Percentiles rank a stretch among this genome's conserved stretches.
Evolutionary conservation across 2,113 vertebrate species (phyloP).

Genomic region (Cathartes aura): DNA sequence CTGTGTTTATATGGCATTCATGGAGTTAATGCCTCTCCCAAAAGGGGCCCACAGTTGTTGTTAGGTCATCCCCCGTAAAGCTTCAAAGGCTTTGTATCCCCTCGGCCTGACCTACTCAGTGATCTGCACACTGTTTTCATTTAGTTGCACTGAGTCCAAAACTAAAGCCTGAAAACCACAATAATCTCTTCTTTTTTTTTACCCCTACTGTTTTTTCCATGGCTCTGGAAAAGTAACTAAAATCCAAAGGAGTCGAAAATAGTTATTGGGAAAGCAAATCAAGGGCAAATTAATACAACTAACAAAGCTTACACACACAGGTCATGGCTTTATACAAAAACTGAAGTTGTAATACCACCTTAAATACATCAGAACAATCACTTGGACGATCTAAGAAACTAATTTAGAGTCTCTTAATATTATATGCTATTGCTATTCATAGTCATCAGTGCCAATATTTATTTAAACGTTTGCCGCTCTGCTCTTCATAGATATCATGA

Average conservation of each 20-base stretch:
- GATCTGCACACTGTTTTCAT: constrained; percentile 80
- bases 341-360: neutral
- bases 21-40: constrained; percentile 75
- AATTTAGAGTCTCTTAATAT: neutral
- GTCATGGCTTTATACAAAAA: neutral
- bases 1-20: constrained; percentile 65
- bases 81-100: constrained; percentile 87
- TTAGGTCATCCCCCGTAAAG: constrained; percentile 88
- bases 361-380: neutral
- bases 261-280: constrained; percentile 22
- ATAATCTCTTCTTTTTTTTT: constrained; percentile 19
- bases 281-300: neutral
- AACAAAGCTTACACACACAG: neutral
- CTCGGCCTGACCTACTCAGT: constrained; percentile 77
- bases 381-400: neutral
- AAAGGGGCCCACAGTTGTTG: constrained; percentile 83
- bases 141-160: constrained; percentile 74
- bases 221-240: constrained; percentile 65
- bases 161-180: constrained; percentile 77
- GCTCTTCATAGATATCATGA: neutral
- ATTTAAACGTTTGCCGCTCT: neutral
- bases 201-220: constrained; percentile 66
- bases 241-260: constrained; percentile 50
- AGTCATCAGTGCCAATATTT: neutral
- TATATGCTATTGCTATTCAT: neutral